Conservation (phyloP, 2,888 invertebrate genomes). For the Folsomia candida region DNA sequence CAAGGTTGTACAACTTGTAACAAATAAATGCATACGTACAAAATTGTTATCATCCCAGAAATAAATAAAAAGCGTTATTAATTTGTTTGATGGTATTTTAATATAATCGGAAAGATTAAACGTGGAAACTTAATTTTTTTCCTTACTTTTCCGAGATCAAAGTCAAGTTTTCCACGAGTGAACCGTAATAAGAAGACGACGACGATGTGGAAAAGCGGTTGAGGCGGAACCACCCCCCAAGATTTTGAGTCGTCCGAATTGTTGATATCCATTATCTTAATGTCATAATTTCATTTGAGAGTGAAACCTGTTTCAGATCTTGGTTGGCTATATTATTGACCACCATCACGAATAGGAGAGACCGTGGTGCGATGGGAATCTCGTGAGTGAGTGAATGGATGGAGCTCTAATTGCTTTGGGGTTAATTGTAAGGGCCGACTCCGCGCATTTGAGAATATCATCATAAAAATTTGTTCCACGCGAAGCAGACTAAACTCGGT, state of each 20-base stretch:
- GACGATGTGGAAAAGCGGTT: background rate
- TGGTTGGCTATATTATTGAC: background rate
- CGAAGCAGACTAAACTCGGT: no score
- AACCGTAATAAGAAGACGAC: background rate
- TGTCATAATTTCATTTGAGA: constrained; percentile 19
- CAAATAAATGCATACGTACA: no score
- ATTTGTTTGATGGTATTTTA: no score
- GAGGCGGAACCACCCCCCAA: constrained; percentile 14
- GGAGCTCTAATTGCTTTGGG: constrained; percentile 47
- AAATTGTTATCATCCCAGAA: no score
- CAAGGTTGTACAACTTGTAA: no score
- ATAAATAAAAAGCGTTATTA: no score
- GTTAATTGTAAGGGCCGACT: constrained; percentile 44
- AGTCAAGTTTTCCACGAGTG: background rate
- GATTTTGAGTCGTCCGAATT: constrained; percentile 6
- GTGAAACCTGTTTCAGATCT: constrained; percentile 9
- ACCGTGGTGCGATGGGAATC: background rate
- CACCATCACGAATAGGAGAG: background rate
- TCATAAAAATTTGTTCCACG: constrained; percentile 14
- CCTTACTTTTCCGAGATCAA: no score
- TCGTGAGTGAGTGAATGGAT: background rate
- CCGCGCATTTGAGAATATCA: background rate
- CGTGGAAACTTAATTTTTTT: no score
- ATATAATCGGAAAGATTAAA: no score
- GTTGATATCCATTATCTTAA: constrained; percentile 20